Evolutionary conservation across 2,888 invertebrate species (phyloP).

Genomic region (Spodoptera littoralis): DNA sequence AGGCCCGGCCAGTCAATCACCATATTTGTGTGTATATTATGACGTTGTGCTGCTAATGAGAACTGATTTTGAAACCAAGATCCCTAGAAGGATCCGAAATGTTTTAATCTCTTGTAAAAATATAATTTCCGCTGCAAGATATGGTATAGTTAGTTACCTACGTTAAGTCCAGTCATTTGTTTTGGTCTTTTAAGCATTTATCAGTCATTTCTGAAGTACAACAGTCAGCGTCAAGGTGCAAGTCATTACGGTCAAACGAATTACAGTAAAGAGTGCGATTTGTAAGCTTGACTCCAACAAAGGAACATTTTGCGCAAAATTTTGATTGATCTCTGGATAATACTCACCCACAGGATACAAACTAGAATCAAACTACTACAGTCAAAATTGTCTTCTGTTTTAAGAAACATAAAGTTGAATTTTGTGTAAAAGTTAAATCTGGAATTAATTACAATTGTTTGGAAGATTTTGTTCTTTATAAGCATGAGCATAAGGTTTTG

Average conservation of each 20-base stretch:
- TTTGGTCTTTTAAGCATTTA: conserved; percentile 33
- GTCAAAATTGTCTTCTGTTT: conserved; percentile 3
- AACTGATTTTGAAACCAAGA: too few species aligned
- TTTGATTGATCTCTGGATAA: conserved; percentile 69
- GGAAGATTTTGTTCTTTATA: conserved; percentile 51
- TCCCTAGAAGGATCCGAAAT: too few species aligned
- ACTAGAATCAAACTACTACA: conserved; percentile 14
- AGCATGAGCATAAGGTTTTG: conserved; percentile 50
- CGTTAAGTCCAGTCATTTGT: neutral
- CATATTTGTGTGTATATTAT: too few species aligned
- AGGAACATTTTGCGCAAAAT: conserved; percentile 60
- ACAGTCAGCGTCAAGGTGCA: conserved; percentile 55
- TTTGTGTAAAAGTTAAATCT: neutral
- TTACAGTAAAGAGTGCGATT: conserved; percentile 71
- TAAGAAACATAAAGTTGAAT: conserved; percentile 1
- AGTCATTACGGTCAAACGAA: conserved; percentile 73
- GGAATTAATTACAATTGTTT: conserved; percentile 42
- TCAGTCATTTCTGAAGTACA: conserved; percentile 48
- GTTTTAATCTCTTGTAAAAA: too few species aligned
- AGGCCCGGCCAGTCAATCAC: too few species aligned
- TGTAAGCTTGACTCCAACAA: conserved; percentile 72
- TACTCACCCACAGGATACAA: conserved; percentile 65
- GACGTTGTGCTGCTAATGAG: too few species aligned
- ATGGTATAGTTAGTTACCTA: too few species aligned
- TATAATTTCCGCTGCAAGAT: too few species aligned